A percentile compares a stretch with the other conserved stretches of the same genome.
phyloP scores from a whole-genome alignment of 2,113 vertebrate genomes.

The Dolichallabes microphthalmus region DNA sequence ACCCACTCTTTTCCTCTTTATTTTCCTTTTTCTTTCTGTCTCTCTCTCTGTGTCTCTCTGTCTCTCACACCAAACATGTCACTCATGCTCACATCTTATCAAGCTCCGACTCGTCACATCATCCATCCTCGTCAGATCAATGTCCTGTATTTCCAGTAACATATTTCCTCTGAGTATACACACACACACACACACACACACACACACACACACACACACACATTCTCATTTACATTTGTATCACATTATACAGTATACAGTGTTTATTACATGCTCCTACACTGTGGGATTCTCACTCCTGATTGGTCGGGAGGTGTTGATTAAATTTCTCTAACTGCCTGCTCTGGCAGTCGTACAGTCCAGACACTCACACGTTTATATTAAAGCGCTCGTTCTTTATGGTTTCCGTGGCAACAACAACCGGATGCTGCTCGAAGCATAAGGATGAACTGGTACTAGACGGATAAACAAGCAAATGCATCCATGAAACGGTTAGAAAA shows the following conservation, averaged over 20 bases:
- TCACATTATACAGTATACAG: background rate
- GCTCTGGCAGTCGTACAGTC: background rate
- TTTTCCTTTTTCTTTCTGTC: background rate
- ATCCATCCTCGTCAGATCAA: constrained; percentile 62
- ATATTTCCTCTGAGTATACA: background rate
- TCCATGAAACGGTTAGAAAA: too few relatives aligned
- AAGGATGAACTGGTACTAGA: background rate
- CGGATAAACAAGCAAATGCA: too few relatives aligned
- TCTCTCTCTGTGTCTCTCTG: constrained; percentile 43
- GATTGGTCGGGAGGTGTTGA: background rate
- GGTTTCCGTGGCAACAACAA: background rate
- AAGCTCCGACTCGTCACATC: constrained; percentile 61
- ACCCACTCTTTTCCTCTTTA: constrained; percentile 16
- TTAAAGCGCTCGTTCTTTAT: background rate
- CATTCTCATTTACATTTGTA: background rate
- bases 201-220: too few relatives aligned
- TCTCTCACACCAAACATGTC: background rate
- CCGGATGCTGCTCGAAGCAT: background rate
- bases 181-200: background rate
- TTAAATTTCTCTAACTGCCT: background rate
- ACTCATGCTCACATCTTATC: constrained; percentile 52
- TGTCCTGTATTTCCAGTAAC: constrained; percentile 36
- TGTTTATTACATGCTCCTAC: background rate
- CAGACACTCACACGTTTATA: background rate
- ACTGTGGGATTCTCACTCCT: background rate